phyloP scores from a whole-genome alignment of 2,113 vertebrate species.

The Limnothrissa miodon region DNA sequence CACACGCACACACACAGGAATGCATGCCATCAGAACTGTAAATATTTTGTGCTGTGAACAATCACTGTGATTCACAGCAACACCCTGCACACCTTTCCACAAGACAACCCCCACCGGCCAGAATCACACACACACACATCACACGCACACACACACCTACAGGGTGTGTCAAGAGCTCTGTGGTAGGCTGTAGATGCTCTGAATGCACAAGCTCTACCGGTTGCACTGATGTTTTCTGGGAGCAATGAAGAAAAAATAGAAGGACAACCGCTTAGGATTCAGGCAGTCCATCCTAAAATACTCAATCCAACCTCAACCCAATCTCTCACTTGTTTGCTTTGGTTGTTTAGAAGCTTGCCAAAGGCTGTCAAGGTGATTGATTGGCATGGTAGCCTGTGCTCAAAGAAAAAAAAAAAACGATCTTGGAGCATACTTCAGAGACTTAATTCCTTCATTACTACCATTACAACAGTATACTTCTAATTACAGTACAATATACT shows the following conservation, averaged over 20 bases:
- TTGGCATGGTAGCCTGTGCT: not conserved
- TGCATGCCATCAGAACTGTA: not conserved
- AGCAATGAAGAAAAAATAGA: not conserved
- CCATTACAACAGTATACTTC: too few relatives aligned
- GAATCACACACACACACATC: not conserved
- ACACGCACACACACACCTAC: not conserved
- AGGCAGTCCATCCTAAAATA: not conserved
- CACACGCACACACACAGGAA: not conserved
- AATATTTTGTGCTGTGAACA: not conserved
- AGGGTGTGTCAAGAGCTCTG: slow-evolving; percentile 35
- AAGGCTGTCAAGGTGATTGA: not conserved
- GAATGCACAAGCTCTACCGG: not conserved
- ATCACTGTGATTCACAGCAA: not conserved
- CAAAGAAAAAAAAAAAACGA: not conserved
- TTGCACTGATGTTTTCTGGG: not conserved
- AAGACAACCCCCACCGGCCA: not conserved
- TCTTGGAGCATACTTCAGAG: not conserved
- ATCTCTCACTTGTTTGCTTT: not conserved
- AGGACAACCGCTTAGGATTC: not conserved
- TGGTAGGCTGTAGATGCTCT: not conserved
- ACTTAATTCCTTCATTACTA: not conserved
- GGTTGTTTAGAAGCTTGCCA: not conserved
- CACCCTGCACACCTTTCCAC: not conserved
- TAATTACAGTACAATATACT: too few relatives aligned
- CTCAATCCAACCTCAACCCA: not conserved